Evolutionary conservation across 2,888 invertebrate species (phyloP).

Genomic region (Melanotus villosus): DNA sequence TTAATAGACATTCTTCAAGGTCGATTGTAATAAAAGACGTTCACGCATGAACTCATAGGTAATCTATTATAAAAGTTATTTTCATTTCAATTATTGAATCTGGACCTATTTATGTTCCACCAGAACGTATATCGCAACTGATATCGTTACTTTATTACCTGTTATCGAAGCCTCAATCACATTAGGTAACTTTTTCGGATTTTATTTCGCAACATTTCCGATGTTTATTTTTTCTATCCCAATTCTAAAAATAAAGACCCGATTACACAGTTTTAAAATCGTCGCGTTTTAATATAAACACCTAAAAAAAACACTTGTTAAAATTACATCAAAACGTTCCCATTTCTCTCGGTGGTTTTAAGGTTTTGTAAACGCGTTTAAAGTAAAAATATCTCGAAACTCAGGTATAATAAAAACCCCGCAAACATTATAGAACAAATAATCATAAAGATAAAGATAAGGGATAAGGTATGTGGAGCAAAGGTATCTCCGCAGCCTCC

Average conservation of each 20-base stretch:
- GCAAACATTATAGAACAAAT: slow-evolving; percentile 20
- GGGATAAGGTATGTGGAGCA: slow-evolving; percentile 29
- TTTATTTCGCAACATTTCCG: neutral
- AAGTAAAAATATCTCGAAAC: too few species aligned
- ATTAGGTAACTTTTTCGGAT: neutral
- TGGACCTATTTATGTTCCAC: neutral
- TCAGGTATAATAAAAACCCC: neutral
- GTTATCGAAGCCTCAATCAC: slow-evolving; percentile 21
- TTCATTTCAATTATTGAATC: neutral
- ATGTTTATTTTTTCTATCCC: neutral
- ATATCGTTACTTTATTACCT: slow-evolving; percentile 21
- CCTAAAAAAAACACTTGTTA: neutral
- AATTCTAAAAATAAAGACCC: neutral
- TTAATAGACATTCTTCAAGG: too few species aligned
- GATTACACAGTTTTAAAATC: neutral
- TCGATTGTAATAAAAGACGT: too few species aligned
- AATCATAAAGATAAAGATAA: slow-evolving; percentile 22
- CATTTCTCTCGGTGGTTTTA: neutral
- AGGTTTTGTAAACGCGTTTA: neutral
- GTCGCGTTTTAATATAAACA: neutral
- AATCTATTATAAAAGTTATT: too few species aligned
- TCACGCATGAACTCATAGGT: too few species aligned
- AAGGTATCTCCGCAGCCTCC: slow-evolving; percentile 33
- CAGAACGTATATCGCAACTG: slow-evolving; percentile 16
- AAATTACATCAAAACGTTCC: neutral